Conservation (phyloP, 1,140 invertebrate genomes). For the Cydia pomonella region DNA sequence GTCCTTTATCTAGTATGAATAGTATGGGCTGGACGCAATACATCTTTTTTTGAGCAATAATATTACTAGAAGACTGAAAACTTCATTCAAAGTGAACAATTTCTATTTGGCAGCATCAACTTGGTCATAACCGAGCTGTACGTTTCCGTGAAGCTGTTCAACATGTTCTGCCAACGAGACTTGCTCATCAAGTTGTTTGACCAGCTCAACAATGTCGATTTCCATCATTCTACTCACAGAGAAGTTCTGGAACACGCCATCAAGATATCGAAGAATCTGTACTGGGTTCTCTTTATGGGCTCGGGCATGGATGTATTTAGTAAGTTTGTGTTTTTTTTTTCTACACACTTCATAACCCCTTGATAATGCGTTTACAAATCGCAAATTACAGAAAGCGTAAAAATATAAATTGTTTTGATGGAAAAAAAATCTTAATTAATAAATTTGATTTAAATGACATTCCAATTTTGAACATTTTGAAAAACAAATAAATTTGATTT, state of each 20-base stretch:
- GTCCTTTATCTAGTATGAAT: too few species aligned
- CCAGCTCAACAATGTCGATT: conserved; percentile 42
- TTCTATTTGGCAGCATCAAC: conserved; percentile 45
- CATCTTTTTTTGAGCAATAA: too few species aligned
- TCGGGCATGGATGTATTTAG: conserved; percentile 39
- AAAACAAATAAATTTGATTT: too few species aligned
- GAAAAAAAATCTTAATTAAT: too few species aligned
- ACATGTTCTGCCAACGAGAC: conserved; percentile 43
- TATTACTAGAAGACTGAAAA: too few species aligned
- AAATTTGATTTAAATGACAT: too few species aligned
- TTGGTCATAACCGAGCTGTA: conserved; percentile 48
- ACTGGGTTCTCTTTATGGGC: conserved; percentile 30
- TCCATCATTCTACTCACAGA: conserved; percentile 36
- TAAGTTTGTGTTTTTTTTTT: conserved; percentile 31
- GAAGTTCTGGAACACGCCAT: conserved; percentile 40
- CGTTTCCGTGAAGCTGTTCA: conserved; percentile 45
- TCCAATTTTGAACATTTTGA: too few species aligned
- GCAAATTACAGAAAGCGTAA: too few species aligned
- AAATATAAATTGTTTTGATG: too few species aligned
- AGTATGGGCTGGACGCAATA: too few species aligned
- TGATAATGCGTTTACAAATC: too few species aligned
- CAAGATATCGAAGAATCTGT: conserved; percentile 39
- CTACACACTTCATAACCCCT: neutral
- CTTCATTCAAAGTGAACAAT: neutral
- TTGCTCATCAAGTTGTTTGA: conserved; percentile 40